Base-by-base conservation (phyloP, 2,888 invertebrate species). In the Meganola albula region DNA sequence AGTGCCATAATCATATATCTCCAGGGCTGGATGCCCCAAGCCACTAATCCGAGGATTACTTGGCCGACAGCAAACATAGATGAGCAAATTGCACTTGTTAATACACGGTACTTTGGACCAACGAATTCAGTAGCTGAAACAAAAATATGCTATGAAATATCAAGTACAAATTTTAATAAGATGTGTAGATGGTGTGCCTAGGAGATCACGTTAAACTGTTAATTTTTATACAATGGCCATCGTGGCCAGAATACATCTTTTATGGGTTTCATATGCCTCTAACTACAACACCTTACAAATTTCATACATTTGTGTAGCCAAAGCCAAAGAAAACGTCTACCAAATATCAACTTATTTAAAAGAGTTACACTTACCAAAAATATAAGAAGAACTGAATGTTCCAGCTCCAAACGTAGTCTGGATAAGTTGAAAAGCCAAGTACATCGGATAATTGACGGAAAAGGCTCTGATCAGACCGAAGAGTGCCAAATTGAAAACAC, bases 61-160 rank as follows among this genome's bases (percentile, higher is more conserved):
- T 92, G 92, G 0, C 94, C 94, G 4, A 91, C 52, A 0, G 93
- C 90, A 51, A 92, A 94, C 74, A 92, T 90, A 5, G 91, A 88
- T 2, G 91, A 88, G 5, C 90, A 86, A 7, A 91, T 75, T 2
- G 92, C 90, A 34, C 93, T 90, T 1, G 90, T 90, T 9, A 93
- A 55, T 1, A 93, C 92, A 20, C 95, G 87, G 37, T 90, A 89
- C 29, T 89, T 89, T 1, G 92, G 92, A 0, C 93, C 93, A 2
- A 94, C 93, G 48, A 93, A 74, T 67, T 95, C 95, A 36, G 94
- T 87, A 27, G 90, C 92, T 92, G 62, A 59, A 57, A 34, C 28
- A 31, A 20, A 31, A 9, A 21, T 6, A 23, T n/a, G n/a, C n/a
- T n/a, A n/a, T n/a, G n/a, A n/a, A n/a, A n/a, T n/a, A n/a, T n/a